These are phyloP conservation scores for human (Homo sapiens) DNA, from an alignment of 2,113 vertebrate genomes.

Conservation along the genomic window GRCh38 chr4:1508501-1509000, in stretches of 20 bases:
- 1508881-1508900: background rate
- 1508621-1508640: background rate
- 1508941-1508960: rapidly evolving
- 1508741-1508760: conserved; percentile 73
- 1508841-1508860: conserved; percentile 61
- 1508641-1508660: no score
- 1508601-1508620: background rate
- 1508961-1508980: background rate
- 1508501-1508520: background rate
- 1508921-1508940: rapidly evolving
- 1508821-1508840: conserved; percentile 66
- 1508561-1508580: no score
- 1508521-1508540: background rate
- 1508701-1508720: background rate
- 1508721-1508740: conserved; percentile 85
- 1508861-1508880: background rate
- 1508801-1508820: conserved; percentile 82
- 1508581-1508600: background rate
- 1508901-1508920: background rate
- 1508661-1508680: background rate
- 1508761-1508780: conserved; percentile 77
- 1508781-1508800: conserved; percentile 79
- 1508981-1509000: no score
- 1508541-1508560: background rate
- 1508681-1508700: no score